phyloP scores from a whole-genome alignment of 2,113 vertebrate genomes.

The Otis tarda region DNA sequence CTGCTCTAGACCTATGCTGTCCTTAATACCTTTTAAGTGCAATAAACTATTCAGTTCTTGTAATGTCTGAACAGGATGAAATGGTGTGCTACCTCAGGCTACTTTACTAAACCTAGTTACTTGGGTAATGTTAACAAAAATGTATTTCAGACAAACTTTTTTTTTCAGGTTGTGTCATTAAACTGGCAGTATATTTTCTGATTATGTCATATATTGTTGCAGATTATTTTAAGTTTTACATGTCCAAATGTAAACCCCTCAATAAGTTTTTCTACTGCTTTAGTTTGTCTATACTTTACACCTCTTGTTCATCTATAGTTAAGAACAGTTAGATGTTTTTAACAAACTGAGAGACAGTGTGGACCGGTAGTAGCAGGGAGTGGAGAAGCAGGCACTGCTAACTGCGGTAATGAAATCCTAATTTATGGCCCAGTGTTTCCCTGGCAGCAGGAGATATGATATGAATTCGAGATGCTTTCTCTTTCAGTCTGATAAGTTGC shows the following conservation, averaged over 20 bases:
- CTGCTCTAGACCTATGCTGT: neutral
- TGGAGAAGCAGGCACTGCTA: neutral
- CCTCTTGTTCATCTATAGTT: neutral
- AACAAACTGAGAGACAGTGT: neutral
- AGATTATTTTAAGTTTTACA: neutral
- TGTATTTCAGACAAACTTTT: neutral
- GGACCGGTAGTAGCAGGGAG: neutral
- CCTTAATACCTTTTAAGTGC: neutral
- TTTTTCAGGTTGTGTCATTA: neutral
- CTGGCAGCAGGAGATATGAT: neutral
- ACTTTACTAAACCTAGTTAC: neutral
- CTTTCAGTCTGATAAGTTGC: neutral
- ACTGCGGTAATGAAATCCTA: neutral
- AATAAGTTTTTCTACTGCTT: neutral
- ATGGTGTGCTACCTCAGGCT: neutral
- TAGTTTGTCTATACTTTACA: neutral
- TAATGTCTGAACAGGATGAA: neutral
- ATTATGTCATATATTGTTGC: neutral
- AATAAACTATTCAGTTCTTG: neutral
- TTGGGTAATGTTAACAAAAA: neutral
- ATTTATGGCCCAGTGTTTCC: neutral
- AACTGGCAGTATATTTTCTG: neutral
- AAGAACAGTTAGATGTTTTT: neutral
- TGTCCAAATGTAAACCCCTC: neutral
- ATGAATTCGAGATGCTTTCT: slow-evolving; percentile 8